Percentiles rank a stretch among this genome's conserved stretches.
Conservation (phyloP, 2,797 vertebrate genomes). For the Clarias laeviceps region DNA sequence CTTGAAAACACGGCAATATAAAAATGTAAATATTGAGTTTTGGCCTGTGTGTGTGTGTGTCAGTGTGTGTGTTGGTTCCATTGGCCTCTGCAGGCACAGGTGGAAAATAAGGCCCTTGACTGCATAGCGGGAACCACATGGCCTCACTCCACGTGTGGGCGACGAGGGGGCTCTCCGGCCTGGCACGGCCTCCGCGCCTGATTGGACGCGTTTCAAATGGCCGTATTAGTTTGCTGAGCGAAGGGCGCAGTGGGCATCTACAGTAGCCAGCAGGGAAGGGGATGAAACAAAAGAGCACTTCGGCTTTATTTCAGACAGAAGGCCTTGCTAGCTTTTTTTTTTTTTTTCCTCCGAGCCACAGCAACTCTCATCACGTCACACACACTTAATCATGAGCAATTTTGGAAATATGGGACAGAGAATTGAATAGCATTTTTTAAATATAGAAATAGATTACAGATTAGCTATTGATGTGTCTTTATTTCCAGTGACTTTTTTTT, state of each 20-base stretch:
- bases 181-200: slow-evolving; percentile 48
- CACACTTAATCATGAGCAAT: neutral
- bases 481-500: neutral
- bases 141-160: slow-evolving; percentile 79
- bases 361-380: neutral
- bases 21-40: slow-evolving; percentile 64
- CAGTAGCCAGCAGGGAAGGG: slow-evolving; percentile 39
- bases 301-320: slow-evolving; percentile 33
- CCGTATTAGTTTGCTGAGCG: slow-evolving; percentile 59
- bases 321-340: neutral
- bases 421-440: neutral
- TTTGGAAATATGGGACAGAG: neutral
- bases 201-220: slow-evolving; percentile 61
- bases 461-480: neutral
- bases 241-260: slow-evolving; percentile 50
- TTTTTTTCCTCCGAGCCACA: neutral
- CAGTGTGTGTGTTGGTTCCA: slow-evolving; percentile 37
- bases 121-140: slow-evolving; percentile 81
- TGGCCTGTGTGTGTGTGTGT: slow-evolving; percentile 26
- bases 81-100: slow-evolving; percentile 71
- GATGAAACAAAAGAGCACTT: slow-evolving; percentile 54
- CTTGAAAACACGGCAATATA: slow-evolving; percentile 61
- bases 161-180: slow-evolving; percentile 65
- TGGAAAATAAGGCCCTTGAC: slow-evolving; percentile 73
- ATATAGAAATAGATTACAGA: neutral